phyloP scores from a whole-genome alignment of 2,888 invertebrate species.

The Orthonychiurus folsomi region DNA sequence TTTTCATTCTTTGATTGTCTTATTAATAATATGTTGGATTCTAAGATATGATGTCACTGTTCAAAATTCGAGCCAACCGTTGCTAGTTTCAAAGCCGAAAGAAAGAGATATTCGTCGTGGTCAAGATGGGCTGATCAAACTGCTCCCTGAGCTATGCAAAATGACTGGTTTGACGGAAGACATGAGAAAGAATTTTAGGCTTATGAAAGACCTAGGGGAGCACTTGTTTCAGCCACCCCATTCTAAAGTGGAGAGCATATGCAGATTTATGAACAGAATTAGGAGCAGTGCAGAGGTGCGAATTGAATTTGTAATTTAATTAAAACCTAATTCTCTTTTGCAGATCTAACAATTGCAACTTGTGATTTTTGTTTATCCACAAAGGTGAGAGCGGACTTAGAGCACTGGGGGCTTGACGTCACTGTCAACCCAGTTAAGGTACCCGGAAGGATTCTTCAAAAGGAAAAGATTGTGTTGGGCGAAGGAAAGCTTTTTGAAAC shows the following conservation, averaged over 20 bases:
- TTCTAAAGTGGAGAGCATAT: constrained; percentile 60
- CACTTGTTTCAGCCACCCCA: constrained; percentile 74
- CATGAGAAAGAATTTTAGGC: constrained; percentile 65
- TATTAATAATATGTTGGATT: background rate
- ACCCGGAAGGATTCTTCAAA: constrained; percentile 55
- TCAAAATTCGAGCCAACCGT: constrained; percentile 24
- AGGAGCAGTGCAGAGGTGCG: constrained; percentile 30
- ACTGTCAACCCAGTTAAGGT: constrained; percentile 52
- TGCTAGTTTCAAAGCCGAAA: constrained; percentile 34
- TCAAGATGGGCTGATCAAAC: constrained; percentile 44
- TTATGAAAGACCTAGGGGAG: constrained; percentile 74
- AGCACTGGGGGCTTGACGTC: constrained; percentile 42
- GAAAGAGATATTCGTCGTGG: constrained; percentile 36
- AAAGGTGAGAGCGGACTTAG: background rate
- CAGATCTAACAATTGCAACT: background rate
- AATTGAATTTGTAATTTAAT: background rate
- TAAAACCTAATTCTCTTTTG: background rate
- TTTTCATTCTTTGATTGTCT: background rate
- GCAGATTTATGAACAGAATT: constrained; percentile 47
- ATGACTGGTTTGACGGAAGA: constrained; percentile 80
- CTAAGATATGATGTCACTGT: constrained; percentile 17
- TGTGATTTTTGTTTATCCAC: background rate
- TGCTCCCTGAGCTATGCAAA: constrained; percentile 82
- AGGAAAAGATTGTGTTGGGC: constrained; percentile 47
- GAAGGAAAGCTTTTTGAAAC: constrained; percentile 37